A percentile compares a stretch with the other conserved stretches of the same genome.
Evolutionary conservation across 2,113 vertebrate genomes (phyloP).

Genomic region (Physeter macrocephalus): DNA sequence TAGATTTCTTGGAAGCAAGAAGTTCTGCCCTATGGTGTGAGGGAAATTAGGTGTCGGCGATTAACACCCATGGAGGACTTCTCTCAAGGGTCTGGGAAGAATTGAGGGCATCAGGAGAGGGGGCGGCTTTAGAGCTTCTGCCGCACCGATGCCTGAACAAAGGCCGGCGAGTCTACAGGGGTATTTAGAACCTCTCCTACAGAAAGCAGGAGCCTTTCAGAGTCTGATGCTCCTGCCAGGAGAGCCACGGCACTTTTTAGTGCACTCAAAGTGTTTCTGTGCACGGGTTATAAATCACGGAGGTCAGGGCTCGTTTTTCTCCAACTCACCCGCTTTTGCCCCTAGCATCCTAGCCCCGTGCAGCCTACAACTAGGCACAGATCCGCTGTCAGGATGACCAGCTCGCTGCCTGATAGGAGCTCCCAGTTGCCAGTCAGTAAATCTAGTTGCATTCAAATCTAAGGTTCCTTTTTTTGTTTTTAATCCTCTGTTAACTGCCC

Average conservation of each 20-base stretch:
- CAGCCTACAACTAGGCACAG: not conserved
- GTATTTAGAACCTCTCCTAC: not conserved
- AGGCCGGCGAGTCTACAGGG: fast-evolving
- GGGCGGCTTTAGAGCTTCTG: not conserved
- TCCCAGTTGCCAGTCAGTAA: not conserved
- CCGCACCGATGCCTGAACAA: not conserved
- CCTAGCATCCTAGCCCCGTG: not conserved
- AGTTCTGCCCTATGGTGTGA: not conserved
- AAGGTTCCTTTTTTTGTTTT: conserved; percentile 56
- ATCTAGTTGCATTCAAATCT: conserved; percentile 28
- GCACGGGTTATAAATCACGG: not conserved
- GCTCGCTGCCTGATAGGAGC: not conserved
- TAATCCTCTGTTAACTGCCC: not conserved
- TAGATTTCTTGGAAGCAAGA: not conserved
- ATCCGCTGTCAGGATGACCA: not conserved
- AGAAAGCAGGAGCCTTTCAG: not conserved
- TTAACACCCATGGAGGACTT: not conserved
- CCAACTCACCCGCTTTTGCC: not conserved
- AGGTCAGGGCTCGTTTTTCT: not conserved
- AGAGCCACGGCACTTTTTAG: not conserved
- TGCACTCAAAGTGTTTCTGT: not conserved
- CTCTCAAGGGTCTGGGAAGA: not conserved
- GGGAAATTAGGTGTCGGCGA: not conserved
- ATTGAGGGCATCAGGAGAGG: not conserved
- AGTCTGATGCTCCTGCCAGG: not conserved